Evolutionary conservation across 92 coral and sea anemone species (phyloP), one percentile per base, ranked within the genome.

Genomic region (Umimayanthus chanpuru): DNA sequence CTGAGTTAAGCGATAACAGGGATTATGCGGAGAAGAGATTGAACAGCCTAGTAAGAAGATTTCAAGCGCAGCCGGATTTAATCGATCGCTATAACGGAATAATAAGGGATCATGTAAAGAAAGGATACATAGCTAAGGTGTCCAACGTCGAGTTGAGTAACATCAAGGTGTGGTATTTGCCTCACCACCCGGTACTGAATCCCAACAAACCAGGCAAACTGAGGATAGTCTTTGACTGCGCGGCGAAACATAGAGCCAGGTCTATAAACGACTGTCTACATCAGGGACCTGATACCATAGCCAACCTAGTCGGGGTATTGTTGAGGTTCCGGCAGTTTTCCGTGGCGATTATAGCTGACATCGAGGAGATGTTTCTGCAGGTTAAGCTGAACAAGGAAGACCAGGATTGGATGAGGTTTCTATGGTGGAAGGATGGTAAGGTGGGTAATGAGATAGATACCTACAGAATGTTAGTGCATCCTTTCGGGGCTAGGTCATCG

Each of bases 341-440:
- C 2, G 68, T 61, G 18, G 68, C 68, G 21, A 61, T 61, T 61
- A 61, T 61, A 61, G 68, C 68, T 2, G 68, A 61, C 68, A 61
- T 61, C 68, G 68, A 61, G n/a, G 68, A 61, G n/a, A 61, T 61
- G 68, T 61, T 61, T 61, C 68, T 61, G 68, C 68, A 61, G n/a
- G 68, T 61, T 61, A 61, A 14, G n/a, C n/a, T 61, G n/a, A 61
- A 9, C 3, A 23, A 61, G 18, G n/a, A 61, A 14, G 68, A 61
- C 68, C 68, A 61, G 9, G 68, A 61, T 14, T 61, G n/a, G 18
- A 61, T 61, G 68, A 14, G 68, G n/a, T 61, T 61, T 14, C n/a
- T 61, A 9, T 61, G 68, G 68, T 61, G 68, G 68, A 14, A 14
- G 21, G 68, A 61, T 61, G 68, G 68, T 14, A 23, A 61, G n/a